Evolutionary conservation across 2,888 invertebrate species (phyloP).

Genomic region (Noctua janthina): DNA sequence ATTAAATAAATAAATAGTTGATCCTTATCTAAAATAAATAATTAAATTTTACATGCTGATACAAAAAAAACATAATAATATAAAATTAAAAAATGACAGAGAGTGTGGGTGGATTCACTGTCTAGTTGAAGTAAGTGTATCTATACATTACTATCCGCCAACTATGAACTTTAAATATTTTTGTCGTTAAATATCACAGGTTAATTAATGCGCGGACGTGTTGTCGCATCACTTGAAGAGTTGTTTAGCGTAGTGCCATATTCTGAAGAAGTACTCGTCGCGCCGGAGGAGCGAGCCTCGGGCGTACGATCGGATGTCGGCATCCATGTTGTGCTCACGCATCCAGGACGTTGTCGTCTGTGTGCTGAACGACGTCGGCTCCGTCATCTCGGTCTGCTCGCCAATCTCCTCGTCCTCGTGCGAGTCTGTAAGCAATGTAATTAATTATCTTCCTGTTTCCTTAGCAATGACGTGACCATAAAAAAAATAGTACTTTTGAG

Average conservation of each 20-base stretch:
- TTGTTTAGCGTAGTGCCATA: conserved; percentile 96
- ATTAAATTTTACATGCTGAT: conserved; percentile 70
- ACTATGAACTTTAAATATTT: conserved; percentile 75
- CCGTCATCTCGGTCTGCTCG: conserved; percentile 92
- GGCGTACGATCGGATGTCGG: conserved; percentile 97
- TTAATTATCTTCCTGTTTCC: conserved; percentile 11
- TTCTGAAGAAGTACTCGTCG: conserved; percentile 98
- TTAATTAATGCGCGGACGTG: conserved; percentile 81
- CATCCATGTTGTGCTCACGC: conserved; percentile 97
- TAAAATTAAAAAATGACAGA: conserved; percentile 78
- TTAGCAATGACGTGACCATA: background rate
- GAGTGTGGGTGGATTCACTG: conserved; percentile 71
- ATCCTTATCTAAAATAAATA: conserved; percentile 80
- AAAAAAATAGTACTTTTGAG: background rate
- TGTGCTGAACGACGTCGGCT: conserved; percentile 96
- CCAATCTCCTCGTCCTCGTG: conserved; percentile 85
- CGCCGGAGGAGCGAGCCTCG: conserved; percentile 95
- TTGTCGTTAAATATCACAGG: conserved; percentile 88
- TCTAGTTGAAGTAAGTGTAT: conserved; percentile 64
- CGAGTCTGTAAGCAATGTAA: conserved; percentile 75
- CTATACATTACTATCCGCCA: conserved; percentile 78
- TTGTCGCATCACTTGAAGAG: conserved; percentile 92
- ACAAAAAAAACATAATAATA: conserved; percentile 78
- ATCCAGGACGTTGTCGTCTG: conserved; percentile 98
- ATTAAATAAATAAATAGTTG: conserved; percentile 83